A percentile compares a stretch with the other conserved stretches of the same genome.
Conservation (phyloP, 2,113 vertebrate genomes). For the Origma solitaria region DNA sequence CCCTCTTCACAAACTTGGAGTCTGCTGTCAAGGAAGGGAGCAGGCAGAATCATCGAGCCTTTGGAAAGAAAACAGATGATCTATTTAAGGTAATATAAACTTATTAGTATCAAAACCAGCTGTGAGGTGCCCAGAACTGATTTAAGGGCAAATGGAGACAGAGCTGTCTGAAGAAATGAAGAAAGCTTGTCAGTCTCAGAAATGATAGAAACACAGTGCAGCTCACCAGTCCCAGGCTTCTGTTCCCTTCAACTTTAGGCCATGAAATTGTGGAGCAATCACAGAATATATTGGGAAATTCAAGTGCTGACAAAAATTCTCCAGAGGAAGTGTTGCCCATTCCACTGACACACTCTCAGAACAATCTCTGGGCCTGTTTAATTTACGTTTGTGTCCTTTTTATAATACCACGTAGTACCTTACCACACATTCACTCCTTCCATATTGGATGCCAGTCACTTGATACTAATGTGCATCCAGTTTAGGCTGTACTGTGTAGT, state of each 20-base stretch:
- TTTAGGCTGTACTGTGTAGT: neutral
- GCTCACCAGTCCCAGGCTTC: neutral
- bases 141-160: neutral
- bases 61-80: slow-evolving; percentile 55
- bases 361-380: neutral
- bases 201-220: neutral
- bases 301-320: neutral
- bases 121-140: neutral
- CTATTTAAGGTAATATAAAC: slow-evolving; percentile 68
- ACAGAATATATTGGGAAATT: neutral
- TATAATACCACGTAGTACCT: neutral
- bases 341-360: neutral
- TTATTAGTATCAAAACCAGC: neutral
- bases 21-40: slow-evolving; percentile 74
- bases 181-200: neutral
- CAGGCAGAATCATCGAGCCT: slow-evolving; percentile 62
- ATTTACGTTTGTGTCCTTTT: neutral
- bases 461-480: neutral
- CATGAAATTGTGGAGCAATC: neutral
- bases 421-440: neutral
- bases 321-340: neutral
- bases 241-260: neutral
- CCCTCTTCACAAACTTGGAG: slow-evolving; percentile 78
- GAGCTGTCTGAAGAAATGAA: neutral
- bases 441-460: neutral